Evolutionary conservation across 2,888 invertebrate genomes (phyloP), one percentile per base, ranked within the genome.

Genomic region (Dicyrtoma fusca): DNA sequence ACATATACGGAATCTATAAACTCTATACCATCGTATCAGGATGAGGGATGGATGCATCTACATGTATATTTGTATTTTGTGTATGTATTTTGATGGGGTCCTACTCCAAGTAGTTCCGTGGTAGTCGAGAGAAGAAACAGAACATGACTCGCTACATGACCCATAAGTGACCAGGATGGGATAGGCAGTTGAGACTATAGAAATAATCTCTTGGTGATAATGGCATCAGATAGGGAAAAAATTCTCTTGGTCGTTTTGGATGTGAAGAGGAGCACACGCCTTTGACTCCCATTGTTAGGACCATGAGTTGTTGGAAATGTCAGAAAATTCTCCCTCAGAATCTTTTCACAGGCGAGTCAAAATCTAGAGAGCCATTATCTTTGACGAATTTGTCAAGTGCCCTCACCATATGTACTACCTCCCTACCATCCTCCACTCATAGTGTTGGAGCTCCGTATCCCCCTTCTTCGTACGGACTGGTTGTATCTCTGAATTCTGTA

Each of bases 331-430:
- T 70, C 61, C 47, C 51, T 42, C 70, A 53, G 34, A 62, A 70
- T 61, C 70, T 62, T 61, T 49, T 62, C 34, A 47, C 49, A 34
- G 25, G 42, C 61, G 44, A 61, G 70, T 61, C 62, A 70, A 70
- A 65, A 65, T 65, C 65, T 65, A 65, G 66, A 75, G 74, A 73
- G 62, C 75, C 75, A 77, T 79, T 77, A 77, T 77, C 76, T 76
- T 77, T 76, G 76, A 77, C 76, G 77, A 79, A 79, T 79, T 76
- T 79, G 77, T 77, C 77, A 74, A 77, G 74, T 75, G 51, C 69
- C 51, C 51, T 49, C 11, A 49, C 23, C 61, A 34, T 42, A 42
- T 44, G 42, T 61, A 61, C 42, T 45, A 45, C 45, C 13, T 11
- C 45, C 13, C 10, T 45, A n/a, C 34, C 34, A 34, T 34, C 8